phyloP scores from a whole-genome alignment of 2,888 invertebrate species.

The Scaptomyza tumidula region DNA sequence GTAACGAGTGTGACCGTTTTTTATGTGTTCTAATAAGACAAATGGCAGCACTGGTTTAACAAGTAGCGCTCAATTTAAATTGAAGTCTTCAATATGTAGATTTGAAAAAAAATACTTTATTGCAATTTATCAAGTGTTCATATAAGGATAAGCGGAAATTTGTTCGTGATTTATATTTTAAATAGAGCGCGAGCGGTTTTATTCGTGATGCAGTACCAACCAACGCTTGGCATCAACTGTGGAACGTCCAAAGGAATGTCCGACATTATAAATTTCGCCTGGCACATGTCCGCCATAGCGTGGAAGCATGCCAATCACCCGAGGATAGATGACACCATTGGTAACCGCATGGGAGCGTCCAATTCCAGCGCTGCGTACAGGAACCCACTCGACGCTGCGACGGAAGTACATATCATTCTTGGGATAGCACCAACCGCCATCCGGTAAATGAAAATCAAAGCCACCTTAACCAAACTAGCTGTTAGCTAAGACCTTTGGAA shows the following conservation, averaged over 20 bases:
- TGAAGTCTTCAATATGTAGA: background rate
- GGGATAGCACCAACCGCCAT: constrained; percentile 90
- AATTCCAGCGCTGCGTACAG: constrained; percentile 82
- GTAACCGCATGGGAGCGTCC: constrained; percentile 73
- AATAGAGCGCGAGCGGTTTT: constrained; percentile 14
- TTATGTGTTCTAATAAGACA: background rate
- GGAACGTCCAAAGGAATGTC: constrained; percentile 91
- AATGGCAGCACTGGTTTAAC: constrained; percentile 25
- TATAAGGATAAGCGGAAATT: constrained; percentile 19
- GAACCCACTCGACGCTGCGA: constrained; percentile 91
- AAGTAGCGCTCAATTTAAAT: constrained; percentile 19
- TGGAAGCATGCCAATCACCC: constrained; percentile 90
- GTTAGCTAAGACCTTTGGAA: background rate
- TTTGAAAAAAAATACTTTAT: constrained; percentile 3
- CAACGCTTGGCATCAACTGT: constrained; percentile 90
- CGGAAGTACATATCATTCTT: constrained; percentile 90
- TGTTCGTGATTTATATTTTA: background rate
- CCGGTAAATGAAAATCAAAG: constrained; percentile 85
- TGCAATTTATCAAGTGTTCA: constrained; percentile 36
- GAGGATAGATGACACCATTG: constrained; percentile 88
- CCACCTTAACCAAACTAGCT: constrained; percentile 47
- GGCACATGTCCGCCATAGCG: constrained; percentile 92
- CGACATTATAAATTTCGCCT: constrained; percentile 89
- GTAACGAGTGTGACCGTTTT: constrained; percentile 27
- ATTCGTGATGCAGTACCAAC: constrained; percentile 85